A percentile compares a stretch with the other conserved stretches of the same genome.
Conservation (phyloP, 2,888 invertebrate species). For the Nipponacmea schrenckii region DNA sequence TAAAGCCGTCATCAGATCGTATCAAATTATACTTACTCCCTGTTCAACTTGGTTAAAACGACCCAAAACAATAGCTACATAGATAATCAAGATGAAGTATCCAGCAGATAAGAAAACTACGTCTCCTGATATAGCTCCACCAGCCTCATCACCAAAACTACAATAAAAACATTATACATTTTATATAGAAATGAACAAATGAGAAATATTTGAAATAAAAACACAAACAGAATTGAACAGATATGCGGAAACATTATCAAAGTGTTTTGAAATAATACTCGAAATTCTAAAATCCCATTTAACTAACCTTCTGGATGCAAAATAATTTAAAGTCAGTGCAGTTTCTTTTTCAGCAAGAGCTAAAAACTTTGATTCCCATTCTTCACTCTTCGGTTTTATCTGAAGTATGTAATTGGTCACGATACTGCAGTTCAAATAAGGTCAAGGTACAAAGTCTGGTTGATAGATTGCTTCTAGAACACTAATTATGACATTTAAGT, state of each 20-base stretch:
- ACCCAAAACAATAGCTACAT: constrained; percentile 79
- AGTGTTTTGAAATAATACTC: no score
- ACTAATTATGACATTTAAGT: no score
- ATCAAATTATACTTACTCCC: constrained; percentile 70
- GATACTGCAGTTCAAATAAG: not conserved
- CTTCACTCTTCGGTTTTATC: constrained; percentile 29
- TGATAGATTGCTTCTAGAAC: no score
- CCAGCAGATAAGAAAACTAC: constrained; percentile 78
- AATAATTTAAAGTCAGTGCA: constrained; percentile 32
- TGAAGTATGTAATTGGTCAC: constrained; percentile 11
- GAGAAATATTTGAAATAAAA: no score
- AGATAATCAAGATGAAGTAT: constrained; percentile 78
- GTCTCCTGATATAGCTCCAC: constrained; percentile 70
- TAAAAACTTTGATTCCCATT: constrained; percentile 45
- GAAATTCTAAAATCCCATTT: no score
- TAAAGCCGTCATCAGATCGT: not conserved
- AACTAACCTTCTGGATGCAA: constrained; percentile 46
- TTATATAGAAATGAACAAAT: not conserved
- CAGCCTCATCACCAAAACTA: constrained; percentile 54
- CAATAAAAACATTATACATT: constrained; percentile 15
- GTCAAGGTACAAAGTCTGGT: no score
- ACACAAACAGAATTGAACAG: not conserved
- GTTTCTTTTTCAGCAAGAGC: constrained; percentile 29
- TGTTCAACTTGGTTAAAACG: constrained; percentile 81
- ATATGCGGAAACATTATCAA: not conserved